These are phyloP conservation scores for Nymphalis c-album DNA, from an alignment of 2,888 invertebrate species.

Conservation along the genomic window DNA sequence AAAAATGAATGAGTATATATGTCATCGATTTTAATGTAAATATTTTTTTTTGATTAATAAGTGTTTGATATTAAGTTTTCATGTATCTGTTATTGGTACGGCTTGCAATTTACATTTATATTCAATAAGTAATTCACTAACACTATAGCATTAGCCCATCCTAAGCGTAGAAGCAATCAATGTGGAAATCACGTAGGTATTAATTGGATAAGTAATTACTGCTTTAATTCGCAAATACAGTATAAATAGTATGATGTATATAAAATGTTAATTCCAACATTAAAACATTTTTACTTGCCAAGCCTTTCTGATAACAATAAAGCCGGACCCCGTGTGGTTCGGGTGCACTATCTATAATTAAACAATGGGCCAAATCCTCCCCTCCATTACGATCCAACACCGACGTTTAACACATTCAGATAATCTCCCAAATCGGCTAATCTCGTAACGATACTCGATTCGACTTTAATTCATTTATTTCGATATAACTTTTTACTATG, in stretches of 20 bases:
- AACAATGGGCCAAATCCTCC: constrained; percentile 54
- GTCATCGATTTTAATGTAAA: too few relatives aligned
- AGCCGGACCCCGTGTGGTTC: constrained; percentile 1
- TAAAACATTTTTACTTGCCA: not conserved
- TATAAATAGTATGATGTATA: not conserved
- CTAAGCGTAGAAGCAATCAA: too few relatives aligned
- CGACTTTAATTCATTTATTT: constrained; percentile 76
- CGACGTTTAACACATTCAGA: constrained; percentile 75
- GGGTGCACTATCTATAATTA: constrained; percentile 56
- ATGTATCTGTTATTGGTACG: too few relatives aligned
- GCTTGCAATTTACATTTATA: too few relatives aligned
- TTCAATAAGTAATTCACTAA: too few relatives aligned
- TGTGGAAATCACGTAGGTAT: too few relatives aligned
- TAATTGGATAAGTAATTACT: too few relatives aligned
- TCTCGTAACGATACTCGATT: constrained; percentile 75
- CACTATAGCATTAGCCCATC: too few relatives aligned
- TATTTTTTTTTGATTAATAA: too few relatives aligned
- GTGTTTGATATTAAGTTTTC: too few relatives aligned
- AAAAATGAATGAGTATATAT: too few relatives aligned
- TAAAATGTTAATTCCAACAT: not conserved
- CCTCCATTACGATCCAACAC: constrained; percentile 65
- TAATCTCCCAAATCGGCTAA: constrained; percentile 78
- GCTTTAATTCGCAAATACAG: too few relatives aligned
- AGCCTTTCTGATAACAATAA: not conserved
- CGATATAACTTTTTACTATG: not conserved